Evolutionary conservation across 2,888 invertebrate genomes (phyloP), one percentile per base, ranked within the genome.

Genomic region (Cheilosia grossa): DNA sequence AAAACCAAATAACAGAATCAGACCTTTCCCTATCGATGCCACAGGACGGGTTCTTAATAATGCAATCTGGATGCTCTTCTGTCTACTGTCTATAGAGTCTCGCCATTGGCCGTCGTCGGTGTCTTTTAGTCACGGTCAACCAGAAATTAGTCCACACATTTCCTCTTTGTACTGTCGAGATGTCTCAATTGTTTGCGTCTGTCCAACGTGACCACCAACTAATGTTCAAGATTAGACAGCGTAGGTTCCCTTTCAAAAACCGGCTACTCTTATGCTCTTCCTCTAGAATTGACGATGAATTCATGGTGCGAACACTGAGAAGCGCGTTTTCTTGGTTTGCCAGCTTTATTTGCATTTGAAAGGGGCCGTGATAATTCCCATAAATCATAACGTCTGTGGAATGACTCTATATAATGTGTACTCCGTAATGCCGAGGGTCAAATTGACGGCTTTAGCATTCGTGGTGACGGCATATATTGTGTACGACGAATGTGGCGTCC

Each of bases 111-210:
- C 47, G 74, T 75, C 85, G 85, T 75, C 85, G 85, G 80, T 77
- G 56, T 81, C 85, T 81, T 85, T 85, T 85, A 85, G 85, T 85
- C 85, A 85, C 85, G 85, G 85, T 85, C 85, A 85, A 81, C 81
- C 85, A 85, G 67, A 81, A 85, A 85, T 85, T 85, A 77, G 85
- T 75, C n/a, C 85, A 85, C 72, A 85, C 72, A 85, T 85, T 81
- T 81, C 85, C 81, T 85, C 44, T 81, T 80, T 85, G 51, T 63
- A 49, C 67, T 67, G 61, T 77, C 56, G 72, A 85, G 85, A 80
- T 80, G 80, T 47, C 67, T 85, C 72, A 72, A 85, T 85, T 81
- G 80, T 74, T 67, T 70, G 70, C 19, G 19, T 33, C 64, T 40
- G 42, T 15, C 40, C 70, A 58, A 85, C 85, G 85, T 85, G 85